A percentile compares a stretch with the other conserved stretches of the same genome.
Evolutionary conservation across 2,888 invertebrate genomes (phyloP).

Genomic region (Cylloceria caligata): DNA sequence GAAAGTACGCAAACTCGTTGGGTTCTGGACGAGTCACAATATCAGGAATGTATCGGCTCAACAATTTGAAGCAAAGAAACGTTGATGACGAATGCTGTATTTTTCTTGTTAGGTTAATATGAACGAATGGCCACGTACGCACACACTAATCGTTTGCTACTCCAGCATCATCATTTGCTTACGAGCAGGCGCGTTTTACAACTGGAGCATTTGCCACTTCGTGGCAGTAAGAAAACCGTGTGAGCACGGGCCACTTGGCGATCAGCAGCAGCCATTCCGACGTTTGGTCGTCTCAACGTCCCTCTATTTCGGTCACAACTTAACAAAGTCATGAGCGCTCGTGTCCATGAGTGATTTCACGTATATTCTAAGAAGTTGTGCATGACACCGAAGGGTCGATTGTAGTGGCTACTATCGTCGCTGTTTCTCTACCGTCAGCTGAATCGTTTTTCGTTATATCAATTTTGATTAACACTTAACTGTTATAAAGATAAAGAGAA

Average conservation of each 20-base stretch:
- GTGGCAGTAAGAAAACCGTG: constrained; percentile 3
- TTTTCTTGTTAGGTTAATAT: constrained; percentile 68
- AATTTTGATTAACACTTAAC: no score
- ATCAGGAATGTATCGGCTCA: constrained; percentile 60
- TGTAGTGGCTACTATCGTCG: neutral
- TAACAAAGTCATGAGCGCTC: constrained; percentile 73
- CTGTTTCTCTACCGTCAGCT: neutral
- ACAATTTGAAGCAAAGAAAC: constrained; percentile 67
- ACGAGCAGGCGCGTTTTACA: constrained; percentile 36
- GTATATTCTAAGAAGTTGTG: neutral
- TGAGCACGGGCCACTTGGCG: constrained; percentile 48
- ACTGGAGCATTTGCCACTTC: neutral
- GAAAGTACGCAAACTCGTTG: constrained; percentile 60
- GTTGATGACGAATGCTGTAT: constrained; percentile 61
- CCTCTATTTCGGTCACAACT: constrained; percentile 77
- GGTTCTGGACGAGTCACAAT: constrained; percentile 34
- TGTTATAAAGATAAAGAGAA: no score
- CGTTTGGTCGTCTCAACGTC: constrained; percentile 73
- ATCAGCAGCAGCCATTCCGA: constrained; percentile 64
- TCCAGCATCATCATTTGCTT: constrained; percentile 78
- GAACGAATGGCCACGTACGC: constrained; percentile 29
- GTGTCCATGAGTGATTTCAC: constrained; percentile 40
- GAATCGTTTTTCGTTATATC: neutral
- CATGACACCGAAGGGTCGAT: constrained; percentile 3
- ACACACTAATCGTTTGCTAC: constrained; percentile 76